A percentile compares a stretch with the other conserved stretches of the same genome.
phyloP scores from a whole-genome alignment of 2,888 invertebrate species.

The Muscina levida region DNA sequence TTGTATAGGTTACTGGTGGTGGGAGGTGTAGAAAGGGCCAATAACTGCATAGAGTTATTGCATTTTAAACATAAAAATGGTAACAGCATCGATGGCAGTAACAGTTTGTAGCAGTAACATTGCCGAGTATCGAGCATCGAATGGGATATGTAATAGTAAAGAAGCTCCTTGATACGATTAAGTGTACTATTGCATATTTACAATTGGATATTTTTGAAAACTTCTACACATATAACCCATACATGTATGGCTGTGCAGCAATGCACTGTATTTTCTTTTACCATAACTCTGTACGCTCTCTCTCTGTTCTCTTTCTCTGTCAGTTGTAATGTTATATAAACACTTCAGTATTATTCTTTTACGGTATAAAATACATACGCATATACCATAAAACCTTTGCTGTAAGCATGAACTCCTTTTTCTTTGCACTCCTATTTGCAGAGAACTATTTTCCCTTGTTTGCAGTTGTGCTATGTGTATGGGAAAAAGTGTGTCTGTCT shows the following conservation, averaged over 20 bases:
- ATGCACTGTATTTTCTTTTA: not conserved
- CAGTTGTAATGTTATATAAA: slow-evolving; percentile 45
- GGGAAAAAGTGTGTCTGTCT: no score
- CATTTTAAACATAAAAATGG: slow-evolving; percentile 58
- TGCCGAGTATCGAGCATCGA: no score
- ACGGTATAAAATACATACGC: not conserved
- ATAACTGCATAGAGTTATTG: slow-evolving; percentile 59
- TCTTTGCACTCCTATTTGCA: slow-evolving; percentile 17
- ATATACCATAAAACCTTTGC: no score
- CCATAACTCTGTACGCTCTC: not conserved
- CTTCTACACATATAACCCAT: not conserved
- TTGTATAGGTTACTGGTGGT: slow-evolving; percentile 18
- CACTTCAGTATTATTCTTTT: slow-evolving; percentile 44
- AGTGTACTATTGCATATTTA: slow-evolving; percentile 55
- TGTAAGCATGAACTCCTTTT: not conserved
- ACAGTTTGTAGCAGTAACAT: slow-evolving; percentile 24
- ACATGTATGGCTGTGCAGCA: not conserved
- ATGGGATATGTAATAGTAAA: slow-evolving; percentile 15
- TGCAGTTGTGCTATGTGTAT: slow-evolving; percentile 33
- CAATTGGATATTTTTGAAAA: slow-evolving; percentile 37
- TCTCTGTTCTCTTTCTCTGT: not conserved
- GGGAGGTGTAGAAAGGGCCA: slow-evolving; percentile 38
- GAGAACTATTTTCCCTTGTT: slow-evolving; percentile 1
- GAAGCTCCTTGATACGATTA: slow-evolving; percentile 38
- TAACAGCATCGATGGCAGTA: slow-evolving; percentile 28